Conservation (phyloP, 2,113 vertebrate genomes). For the Notarius quadriscutis region DNA sequence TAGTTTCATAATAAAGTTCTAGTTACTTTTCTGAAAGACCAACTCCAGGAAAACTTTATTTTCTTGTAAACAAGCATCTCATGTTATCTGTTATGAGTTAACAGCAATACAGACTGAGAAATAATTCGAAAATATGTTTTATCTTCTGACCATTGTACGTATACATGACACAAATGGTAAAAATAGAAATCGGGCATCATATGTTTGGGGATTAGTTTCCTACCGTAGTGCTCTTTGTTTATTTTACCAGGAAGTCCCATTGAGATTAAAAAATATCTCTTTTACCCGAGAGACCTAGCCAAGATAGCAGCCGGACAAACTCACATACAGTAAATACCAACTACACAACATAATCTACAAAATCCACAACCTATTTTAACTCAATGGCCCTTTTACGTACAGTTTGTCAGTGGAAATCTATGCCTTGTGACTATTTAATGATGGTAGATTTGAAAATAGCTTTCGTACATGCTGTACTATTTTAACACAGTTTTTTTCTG, state of each 20-base stretch:
- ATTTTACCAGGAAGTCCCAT: too few relatives aligned
- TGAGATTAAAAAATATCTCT: too few relatives aligned
- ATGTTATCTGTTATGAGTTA: not conserved
- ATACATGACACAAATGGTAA: not conserved
- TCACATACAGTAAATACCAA: too few relatives aligned
- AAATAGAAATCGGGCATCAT: not conserved
- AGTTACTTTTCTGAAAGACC: not conserved
- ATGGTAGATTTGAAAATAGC: not conserved
- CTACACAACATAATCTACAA: too few relatives aligned
- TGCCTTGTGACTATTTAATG: not conserved
- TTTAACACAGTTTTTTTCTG: not conserved
- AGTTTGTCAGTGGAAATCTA: not conserved
- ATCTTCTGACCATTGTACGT: not conserved
- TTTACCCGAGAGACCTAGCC: too few relatives aligned
- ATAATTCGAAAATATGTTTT: not conserved
- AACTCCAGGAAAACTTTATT: not conserved
- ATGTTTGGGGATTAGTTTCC: not conserved
- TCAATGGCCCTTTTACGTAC: not conserved
- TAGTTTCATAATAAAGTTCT: not conserved
- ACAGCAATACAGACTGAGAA: not conserved
- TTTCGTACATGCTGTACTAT: not conserved
- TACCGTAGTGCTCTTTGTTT: too few relatives aligned
- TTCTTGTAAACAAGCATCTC: not conserved
- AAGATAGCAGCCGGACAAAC: too few relatives aligned
- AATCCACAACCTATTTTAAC: too few relatives aligned